Evolutionary conservation across 2,113 vertebrate genomes (phyloP), one percentile per base, ranked within the genome.

Genomic region (Upupa epops): DNA sequence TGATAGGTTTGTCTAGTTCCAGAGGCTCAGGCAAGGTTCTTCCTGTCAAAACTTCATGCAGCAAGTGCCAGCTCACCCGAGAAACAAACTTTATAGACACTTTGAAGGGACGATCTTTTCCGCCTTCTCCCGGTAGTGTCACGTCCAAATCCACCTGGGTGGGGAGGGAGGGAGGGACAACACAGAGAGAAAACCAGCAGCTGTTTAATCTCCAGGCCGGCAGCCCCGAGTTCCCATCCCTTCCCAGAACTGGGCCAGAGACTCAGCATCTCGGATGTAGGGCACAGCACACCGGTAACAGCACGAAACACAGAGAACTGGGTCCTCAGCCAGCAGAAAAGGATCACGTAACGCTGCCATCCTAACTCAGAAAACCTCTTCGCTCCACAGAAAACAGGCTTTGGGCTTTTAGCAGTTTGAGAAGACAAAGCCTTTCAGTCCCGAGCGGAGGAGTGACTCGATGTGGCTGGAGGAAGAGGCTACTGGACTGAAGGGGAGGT

Each of bases 1-100:
- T 99, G 98, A 99, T 99, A 93, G 99, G 99, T 96, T 99, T 99
- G 98, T 99, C 99, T 98, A 99, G 98, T 96, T 99, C 99, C 97
- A 99, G 98, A 46, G 99, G 99, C 94, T 99, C 99, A 60, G 99
- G 98, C 98, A 99, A 98, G 96, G 98, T 98, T 91, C 99, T 98
- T 91, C 99, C 99, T 5, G 99, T 99, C 96, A 99, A 98, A 84
- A 99, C 99, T 97, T 99, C 99, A 92, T 99, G 99, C 90, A 99
- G 98, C 97, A 99, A 97, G 96, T 99, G 99, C 99, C 99, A 99
- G 98, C 99, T 99, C 97, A 99, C 99, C 95, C 99, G 98, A 92
- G 99, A 99, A 88, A 99, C 99, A 94, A 99, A 99, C 97, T 99
- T 99, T 94, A 99, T 99, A 89, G 98, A 98, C 70, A 99, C 99